A percentile compares a stretch with the other conserved stretches of the same genome.
Evolutionary conservation across 2,797 vertebrate genomes (phyloP).

Genomic region (Microchirus variegatus): DNA sequence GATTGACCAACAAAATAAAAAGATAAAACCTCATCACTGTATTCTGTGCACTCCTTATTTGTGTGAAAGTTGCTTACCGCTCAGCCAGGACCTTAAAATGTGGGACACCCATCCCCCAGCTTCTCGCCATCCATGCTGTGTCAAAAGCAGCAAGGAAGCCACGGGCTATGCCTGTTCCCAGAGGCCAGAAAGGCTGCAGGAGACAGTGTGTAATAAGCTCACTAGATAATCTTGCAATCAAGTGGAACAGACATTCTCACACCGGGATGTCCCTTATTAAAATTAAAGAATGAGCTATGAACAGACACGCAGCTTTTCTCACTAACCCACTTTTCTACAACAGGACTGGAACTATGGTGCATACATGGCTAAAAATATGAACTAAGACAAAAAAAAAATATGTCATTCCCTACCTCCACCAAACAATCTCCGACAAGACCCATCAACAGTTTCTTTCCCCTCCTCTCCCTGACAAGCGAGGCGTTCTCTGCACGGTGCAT

Average conservation of each 20-base stretch:
- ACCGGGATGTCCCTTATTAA: not conserved
- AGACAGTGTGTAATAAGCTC: not conserved
- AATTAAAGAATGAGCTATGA: not conserved
- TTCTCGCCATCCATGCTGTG: slow-evolving; percentile 92
- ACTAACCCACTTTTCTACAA: no score
- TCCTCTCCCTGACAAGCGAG: slow-evolving; percentile 87
- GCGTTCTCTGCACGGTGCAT: slow-evolving; percentile 94
- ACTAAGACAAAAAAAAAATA: not conserved
- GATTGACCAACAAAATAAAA: no score
- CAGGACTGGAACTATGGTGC: no score
- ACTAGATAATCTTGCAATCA: not conserved
- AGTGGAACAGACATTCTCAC: not conserved
- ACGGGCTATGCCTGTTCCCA: slow-evolving; percentile 92
- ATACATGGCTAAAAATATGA: not conserved
- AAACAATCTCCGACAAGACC: slow-evolving; percentile 93
- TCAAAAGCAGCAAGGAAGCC: slow-evolving; percentile 94
- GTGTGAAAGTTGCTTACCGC: slow-evolving; percentile 75
- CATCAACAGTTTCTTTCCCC: slow-evolving; percentile 83
- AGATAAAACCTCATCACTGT: not conserved
- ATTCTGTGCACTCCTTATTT: not conserved
- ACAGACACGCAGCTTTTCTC: no score
- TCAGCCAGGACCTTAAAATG: slow-evolving; percentile 89
- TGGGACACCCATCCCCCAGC: slow-evolving; percentile 83
- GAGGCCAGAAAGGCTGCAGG: slow-evolving; percentile 94
- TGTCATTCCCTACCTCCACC: slow-evolving; percentile 86